These are phyloP conservation scores for Phaethon lepturus DNA, from an alignment of 2,113 vertebrate species.

Conservation along the genomic window DNA sequence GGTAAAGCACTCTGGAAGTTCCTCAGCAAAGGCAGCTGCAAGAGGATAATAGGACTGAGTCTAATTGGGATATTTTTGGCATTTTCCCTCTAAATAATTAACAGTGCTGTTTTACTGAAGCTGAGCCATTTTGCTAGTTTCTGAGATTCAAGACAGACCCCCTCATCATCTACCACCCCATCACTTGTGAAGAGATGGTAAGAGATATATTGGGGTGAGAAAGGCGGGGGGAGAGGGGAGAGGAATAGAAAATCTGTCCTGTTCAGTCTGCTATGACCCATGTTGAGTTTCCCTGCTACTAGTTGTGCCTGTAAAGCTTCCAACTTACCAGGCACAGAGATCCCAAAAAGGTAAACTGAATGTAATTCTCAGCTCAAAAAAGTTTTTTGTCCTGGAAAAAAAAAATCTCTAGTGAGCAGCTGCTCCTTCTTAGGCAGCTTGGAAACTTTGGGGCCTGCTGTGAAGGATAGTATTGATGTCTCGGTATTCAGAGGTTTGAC, in stretches of 20 bases:
- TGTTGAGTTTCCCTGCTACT: neutral
- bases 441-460: neutral
- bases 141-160: neutral
- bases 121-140: neutral
- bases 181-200: neutral
- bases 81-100: constrained; percentile 26
- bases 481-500: neutral
- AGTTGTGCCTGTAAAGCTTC: neutral
- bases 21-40: neutral
- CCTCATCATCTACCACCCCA: neutral
- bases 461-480: neutral
- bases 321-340: neutral
- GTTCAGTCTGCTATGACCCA: neutral
- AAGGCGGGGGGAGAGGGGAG: neutral
- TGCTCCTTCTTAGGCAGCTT: neutral
- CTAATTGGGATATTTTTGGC: constrained; percentile 21
- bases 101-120: neutral
- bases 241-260: neutral
- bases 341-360: neutral
- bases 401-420: neutral
- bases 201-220: neutral
- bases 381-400: neutral
- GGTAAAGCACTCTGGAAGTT: neutral
- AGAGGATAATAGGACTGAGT: neutral
- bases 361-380: neutral